Evolutionary conservation across 2,888 invertebrate species (phyloP).

Genomic region (Crepidodera aurea): DNA sequence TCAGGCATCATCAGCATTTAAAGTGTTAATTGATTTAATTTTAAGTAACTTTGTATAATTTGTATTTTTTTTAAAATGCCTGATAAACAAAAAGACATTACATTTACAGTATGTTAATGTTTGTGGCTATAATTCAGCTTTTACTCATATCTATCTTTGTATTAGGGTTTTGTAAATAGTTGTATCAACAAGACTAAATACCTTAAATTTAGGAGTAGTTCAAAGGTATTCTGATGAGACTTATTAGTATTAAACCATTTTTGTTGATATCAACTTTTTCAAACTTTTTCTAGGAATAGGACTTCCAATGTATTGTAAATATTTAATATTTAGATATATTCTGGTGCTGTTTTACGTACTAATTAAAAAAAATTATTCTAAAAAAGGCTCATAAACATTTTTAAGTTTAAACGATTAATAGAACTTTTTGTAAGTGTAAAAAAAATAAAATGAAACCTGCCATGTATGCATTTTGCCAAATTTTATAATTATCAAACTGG

Average conservation of each 20-base stretch:
- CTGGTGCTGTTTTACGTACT: neutral
- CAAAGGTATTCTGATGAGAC: neutral
- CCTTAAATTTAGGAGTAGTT: neutral
- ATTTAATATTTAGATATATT: neutral
- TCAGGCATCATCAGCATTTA: too few relatives aligned
- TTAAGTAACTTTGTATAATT: too few relatives aligned
- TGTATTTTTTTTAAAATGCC: too few relatives aligned
- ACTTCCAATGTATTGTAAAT: neutral
- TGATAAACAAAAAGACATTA: too few relatives aligned
- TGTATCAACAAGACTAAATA: neutral
- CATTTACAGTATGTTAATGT: neutral
- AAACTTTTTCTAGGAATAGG: neutral
- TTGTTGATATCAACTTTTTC: neutral
- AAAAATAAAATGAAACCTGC: constrained; percentile 4
- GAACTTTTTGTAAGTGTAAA: neutral
- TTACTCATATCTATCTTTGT: neutral
- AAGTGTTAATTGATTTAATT: too few relatives aligned
- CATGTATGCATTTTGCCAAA: constrained; percentile 20
- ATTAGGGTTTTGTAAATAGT: neutral
- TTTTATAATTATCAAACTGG: constrained; percentile 15
- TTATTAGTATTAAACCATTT: neutral
- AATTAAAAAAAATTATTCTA: neutral
- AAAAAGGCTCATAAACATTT: neutral
- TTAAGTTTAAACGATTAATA: neutral
- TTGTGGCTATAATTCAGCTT: neutral